Evolutionary conservation across 2,113 vertebrate species (phyloP).

Genomic region (Psittacus erithacus): DNA sequence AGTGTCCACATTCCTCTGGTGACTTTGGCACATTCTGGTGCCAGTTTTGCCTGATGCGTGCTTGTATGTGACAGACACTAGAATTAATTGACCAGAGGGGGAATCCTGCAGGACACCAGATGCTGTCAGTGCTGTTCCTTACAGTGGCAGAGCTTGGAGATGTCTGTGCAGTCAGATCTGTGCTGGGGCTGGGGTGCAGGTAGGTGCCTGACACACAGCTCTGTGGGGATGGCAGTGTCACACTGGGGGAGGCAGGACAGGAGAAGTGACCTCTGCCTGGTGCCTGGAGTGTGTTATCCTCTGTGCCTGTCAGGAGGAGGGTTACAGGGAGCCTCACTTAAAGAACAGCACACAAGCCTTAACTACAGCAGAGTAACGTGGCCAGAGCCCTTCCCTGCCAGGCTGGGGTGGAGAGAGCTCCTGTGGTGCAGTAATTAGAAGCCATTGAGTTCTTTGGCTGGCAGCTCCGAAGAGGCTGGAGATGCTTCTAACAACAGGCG

Average conservation of each 20-base stretch:
- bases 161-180: accelerated
- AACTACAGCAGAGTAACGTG: not conserved
- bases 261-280: not conserved
- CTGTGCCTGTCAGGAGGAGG: not conserved
- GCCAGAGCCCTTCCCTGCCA: not conserved
- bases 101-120: not conserved
- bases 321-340: not conserved
- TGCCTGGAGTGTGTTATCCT: accelerated
- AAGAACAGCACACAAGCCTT: not conserved
- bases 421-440: slow-evolving; percentile 34
- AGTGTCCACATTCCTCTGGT: not conserved
- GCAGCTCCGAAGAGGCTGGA: not conserved
- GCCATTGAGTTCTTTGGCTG: slow-evolving; percentile 7
- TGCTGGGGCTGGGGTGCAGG: not conserved
- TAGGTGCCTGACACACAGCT: not conserved
- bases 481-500: not conserved
- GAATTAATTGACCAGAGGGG: not conserved
- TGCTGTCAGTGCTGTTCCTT: not conserved
- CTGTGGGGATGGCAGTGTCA: not conserved
- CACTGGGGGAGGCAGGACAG: not conserved
- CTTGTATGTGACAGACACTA: not conserved
- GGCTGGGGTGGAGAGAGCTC: not conserved
- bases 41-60: not conserved
- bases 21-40: not conserved
- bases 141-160: not conserved